Evolutionary conservation across 1,140 invertebrate genomes (phyloP).

Genomic region (Bombus terrestris): DNA sequence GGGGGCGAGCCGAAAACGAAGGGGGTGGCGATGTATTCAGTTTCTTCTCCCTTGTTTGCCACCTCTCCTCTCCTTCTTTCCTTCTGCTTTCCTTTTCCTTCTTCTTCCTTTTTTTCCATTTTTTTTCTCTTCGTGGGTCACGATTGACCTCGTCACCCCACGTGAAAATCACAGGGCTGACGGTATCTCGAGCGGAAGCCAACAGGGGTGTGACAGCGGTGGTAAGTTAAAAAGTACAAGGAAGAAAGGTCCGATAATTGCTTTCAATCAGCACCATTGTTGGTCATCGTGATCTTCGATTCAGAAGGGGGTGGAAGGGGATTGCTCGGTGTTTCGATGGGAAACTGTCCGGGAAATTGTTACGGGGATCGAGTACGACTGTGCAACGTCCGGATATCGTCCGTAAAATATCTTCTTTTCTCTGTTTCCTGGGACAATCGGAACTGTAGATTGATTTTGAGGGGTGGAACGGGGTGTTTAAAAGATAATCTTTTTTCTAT

Average conservation of each 20-base stretch:
- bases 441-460: neutral
- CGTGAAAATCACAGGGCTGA: constrained; percentile 79
- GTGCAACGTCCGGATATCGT: neutral
- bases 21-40: constrained; percentile 56
- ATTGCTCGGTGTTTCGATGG: constrained; percentile 1
- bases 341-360: constrained; percentile 38
- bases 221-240: constrained; percentile 72
- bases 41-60: neutral
- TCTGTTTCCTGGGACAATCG: neutral
- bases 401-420: neutral
- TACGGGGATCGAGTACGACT: constrained; percentile 5
- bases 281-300: constrained; percentile 64
- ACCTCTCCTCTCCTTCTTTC: neutral
- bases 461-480: rapidly evolving
- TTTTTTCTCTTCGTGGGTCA: constrained; percentile 54
- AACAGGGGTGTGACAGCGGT: constrained; percentile 75
- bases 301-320: neutral
- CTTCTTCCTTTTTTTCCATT: neutral
- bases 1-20: constrained; percentile 47
- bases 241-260: constrained; percentile 75
- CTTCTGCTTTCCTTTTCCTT: constrained; percentile 21
- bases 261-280: constrained; percentile 82
- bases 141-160: constrained; percentile 76
- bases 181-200: constrained; percentile 76
- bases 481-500: too few relatives aligned